Base-by-base conservation (phyloP, 1,140 invertebrate species). In the Coelopa frigida region DNA sequence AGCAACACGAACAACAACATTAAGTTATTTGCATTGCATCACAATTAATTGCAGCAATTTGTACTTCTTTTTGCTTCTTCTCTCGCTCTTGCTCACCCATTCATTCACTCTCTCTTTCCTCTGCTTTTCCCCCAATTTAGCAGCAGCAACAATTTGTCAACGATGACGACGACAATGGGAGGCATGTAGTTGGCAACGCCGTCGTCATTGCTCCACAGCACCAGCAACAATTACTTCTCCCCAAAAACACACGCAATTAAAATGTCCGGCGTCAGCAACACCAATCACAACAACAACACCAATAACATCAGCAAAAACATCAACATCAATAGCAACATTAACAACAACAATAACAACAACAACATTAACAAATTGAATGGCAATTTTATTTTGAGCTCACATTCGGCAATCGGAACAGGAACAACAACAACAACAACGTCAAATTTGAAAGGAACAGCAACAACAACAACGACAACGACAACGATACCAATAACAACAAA, bases 261-360 rank as follows among this genome's bases (percentile, higher is more conserved):
- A 49, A 49, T 49, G 48, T 49, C 48, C 36, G 48, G 35, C 42
- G 37, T 49, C 22, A 40, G 23, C 27, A 44, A 40, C 26, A 36
- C 20, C 24, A 26, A 44, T 14, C 33, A 36, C 29, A 44, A 31
- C 32, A 36, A 44, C 32, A 29, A 23, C 29, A 44, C 33, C 36
- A 31, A 21, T 23, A 36, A 26, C 32, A 20, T 44, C 11, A 44
- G n/a, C 32, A 29, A 22, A 14, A 44, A 44, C 18, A 35, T 22
- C 8, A 15, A 29, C 36, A 49, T 24, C 48, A 49, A 49, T 23
- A 26, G 38, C 40, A 43, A 37, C 40, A 8, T 20, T 32, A 17
- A n/a, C 23, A 44, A 14, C 15, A 44, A 14, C 29, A 44, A 39
- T 5, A 35, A 42, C 21, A 48, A 42, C 15, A 26, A 32, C 20